Evolutionary conservation across 1,140 invertebrate species (phyloP), one percentile per base, ranked within the genome.

Genomic region (Pseudobourletiella spinata): DNA sequence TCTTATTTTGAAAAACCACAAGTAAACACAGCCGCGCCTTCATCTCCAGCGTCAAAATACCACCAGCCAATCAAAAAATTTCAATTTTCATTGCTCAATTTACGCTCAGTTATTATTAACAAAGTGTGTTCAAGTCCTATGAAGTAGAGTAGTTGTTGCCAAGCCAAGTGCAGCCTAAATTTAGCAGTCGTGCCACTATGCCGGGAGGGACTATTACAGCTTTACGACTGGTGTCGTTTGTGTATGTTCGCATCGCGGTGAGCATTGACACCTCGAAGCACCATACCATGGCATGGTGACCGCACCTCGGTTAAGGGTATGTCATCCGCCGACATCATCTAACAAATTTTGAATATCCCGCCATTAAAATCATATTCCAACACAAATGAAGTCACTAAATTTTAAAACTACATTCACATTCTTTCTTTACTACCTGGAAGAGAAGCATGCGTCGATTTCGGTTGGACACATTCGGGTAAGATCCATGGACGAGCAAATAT

Each of bases 401-500:
- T 18, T 15, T 60, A 11, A 20, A 54, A 16, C 18, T 16, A 46
- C 20, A 39, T n/a, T 61, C 24, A 22, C 28, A 28, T 57, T 51
- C 46, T 18, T 25, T 44, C 18, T 44, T 1, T 42, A 18, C 57
- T 44, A 81, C 68, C 74, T 83, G 82, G 2, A 79, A 71, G 1
- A 84, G 74, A 61, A 82, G 78, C 82, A 84, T 84, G 0, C 81
- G 72, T 2, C 82, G 74, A 0, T 75, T 70, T 22, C 74, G 69
- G 2, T 66, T 70, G 1, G 81, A 81, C 2, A 72, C 64, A 71
- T 84, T 83, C 16, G 78, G 64, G 18, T 82, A 81, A 42, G 81
- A 83, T 11, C 82, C 82, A 71, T 84, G 82, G 16, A 84, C 69
- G 18, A 81, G 69, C 2, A 84, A 73, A 69, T 84, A 84, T 0